These are phyloP conservation scores for Phaetusa simplex DNA, from an alignment of 2,113 vertebrate species.

Conservation along the genomic window DNA sequence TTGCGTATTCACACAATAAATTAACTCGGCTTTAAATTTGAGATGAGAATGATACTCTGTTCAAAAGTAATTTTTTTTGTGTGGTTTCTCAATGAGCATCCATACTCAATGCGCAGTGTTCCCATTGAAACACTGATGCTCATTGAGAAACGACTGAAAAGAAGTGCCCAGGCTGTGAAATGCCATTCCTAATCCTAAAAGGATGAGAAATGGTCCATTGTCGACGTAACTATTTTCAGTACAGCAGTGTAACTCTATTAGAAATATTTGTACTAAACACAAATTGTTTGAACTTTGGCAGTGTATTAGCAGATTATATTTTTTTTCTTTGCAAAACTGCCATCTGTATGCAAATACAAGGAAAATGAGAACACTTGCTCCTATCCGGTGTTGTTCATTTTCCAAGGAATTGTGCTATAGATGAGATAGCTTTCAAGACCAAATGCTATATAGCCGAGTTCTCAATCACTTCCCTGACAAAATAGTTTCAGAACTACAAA, in stretches of 20 bases:
- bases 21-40: background rate
- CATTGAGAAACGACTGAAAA: background rate
- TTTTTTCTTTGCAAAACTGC: constrained; percentile 21
- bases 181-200: background rate
- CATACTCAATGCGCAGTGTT: background rate
- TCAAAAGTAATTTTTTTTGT: background rate
- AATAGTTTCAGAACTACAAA: background rate
- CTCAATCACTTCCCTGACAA: background rate
- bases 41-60: background rate
- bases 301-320: constrained; percentile 15
- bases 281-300: constrained; percentile 33
- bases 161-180: background rate
- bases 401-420: background rate
- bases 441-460: background rate
- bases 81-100: background rate
- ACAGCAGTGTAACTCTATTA: background rate
- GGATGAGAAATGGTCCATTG: background rate
- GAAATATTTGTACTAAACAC: background rate
- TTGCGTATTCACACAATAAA: background rate
- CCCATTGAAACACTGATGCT: background rate
- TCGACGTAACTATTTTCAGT: background rate
- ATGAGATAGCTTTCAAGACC: background rate
- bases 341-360: background rate
- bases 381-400: background rate
- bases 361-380: background rate